Base-by-base conservation (phyloP, 2,113 vertebrate genomes). In the Xenopus tropicalis region DNA sequence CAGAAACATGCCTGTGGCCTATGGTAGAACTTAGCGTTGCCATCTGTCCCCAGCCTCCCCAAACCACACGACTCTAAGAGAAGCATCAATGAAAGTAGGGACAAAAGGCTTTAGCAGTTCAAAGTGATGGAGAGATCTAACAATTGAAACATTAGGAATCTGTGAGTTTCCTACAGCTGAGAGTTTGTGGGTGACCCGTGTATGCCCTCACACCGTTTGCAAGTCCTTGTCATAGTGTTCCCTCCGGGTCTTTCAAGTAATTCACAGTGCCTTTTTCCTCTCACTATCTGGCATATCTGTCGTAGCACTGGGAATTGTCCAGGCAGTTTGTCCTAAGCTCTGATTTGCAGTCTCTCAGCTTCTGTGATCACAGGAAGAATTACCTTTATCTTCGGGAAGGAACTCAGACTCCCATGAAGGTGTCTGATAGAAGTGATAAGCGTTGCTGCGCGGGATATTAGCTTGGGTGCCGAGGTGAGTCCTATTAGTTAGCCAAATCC, bases 211-310 rank as follows among this genome's bases (percentile, higher is more conserved):
- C 72, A 69, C 72, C 69, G 66, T 66, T 62, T 20, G 65, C n/a
- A 75, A 69, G 72, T 75, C 44, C 72, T 68, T 75, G 72, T 75
- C 72, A 75, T 44, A 61, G 42, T 61, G 66, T 69, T 69, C 66
- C 72, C 72, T 75, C 57, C 52, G 72, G 72, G 66, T 69, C 72
- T 75, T 75, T 54, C 51, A 61, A 74, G 72, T 67, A 59, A 25
- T 51, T 61, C 72, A 66, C 64, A 19, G 54, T 75, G 42, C 56
- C 59, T 68, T 62, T 59, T 68, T 42, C 25, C 44, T 62, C n/a
- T 52, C 14, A 43, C 21, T 29, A 69, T 69, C 69, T n/a, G 17
- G 21, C 58, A 69, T n/a, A 23, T 68, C 48, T 62, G 24, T 37
- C n/a, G 8, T 62, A 56, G 51, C 46, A 63, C 65, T 68, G 57